Conservation (phyloP, 2,888 invertebrate genomes). For the Crematogaster levior region DNA sequence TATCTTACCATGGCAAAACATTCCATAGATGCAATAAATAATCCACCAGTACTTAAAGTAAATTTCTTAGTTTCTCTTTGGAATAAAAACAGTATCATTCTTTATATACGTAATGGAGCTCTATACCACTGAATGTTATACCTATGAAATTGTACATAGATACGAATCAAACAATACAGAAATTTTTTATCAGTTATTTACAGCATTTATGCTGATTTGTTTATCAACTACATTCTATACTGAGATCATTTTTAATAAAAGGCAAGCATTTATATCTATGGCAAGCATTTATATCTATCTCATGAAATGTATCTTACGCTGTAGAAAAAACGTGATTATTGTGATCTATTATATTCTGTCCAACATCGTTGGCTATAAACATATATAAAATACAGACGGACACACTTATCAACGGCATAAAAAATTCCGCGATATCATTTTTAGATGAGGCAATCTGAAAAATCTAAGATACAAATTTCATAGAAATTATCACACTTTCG, state of each 20-base stretch:
- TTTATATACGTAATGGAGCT: neutral
- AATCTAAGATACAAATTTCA: neutral
- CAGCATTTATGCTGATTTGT: no score
- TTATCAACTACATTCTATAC: neutral
- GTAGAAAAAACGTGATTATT: neutral
- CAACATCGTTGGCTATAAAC: slow-evolving; percentile 7
- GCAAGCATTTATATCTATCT: no score
- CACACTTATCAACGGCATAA: accelerated
- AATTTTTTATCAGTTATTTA: neutral
- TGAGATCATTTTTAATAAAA: neutral
- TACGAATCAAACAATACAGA: neutral
- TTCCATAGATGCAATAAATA: slow-evolving; percentile 6
- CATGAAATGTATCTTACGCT: neutral
- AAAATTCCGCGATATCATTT: neutral
- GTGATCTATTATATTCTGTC: neutral
- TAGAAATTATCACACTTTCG: neutral
- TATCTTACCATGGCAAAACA: neutral
- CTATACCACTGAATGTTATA: slow-evolving; percentile 16
- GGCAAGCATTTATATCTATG: neutral
- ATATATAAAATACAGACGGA: neutral
- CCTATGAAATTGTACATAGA: neutral
- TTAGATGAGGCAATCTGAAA: neutral
- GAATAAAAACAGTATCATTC: slow-evolving; percentile 16
- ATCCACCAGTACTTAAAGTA: neutral
- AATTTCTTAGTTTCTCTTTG: neutral